These are phyloP conservation scores for Telmatherina bonti DNA, from an alignment of 2,797 vertebrate species.

Conservation along the genomic window DNA sequence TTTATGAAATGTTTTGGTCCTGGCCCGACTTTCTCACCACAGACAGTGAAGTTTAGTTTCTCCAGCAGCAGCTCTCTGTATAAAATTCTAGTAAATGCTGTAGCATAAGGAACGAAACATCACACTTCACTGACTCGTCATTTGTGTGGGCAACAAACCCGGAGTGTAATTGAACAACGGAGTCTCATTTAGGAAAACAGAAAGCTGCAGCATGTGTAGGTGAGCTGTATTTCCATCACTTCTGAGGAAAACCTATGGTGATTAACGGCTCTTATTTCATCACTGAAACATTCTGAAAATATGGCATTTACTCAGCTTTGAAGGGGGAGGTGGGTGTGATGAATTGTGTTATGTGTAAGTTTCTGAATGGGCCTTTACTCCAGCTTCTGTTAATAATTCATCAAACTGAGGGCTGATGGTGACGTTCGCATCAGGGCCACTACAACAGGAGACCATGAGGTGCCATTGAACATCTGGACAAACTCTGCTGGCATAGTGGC, in stretches of 20 bases:
- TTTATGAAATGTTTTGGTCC: not conserved
- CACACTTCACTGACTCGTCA: not conserved
- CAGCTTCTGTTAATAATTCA: not conserved
- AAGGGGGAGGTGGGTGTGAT: not conserved
- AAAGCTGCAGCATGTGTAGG: not conserved
- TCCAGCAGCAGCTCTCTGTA: not conserved
- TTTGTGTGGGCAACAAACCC: not conserved
- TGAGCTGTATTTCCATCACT: slow-evolving; percentile 1
- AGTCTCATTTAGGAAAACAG: not conserved
- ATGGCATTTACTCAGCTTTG: no score
- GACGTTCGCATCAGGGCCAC: not conserved
- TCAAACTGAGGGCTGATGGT: slow-evolving; percentile 1
- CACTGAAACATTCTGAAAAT: no score
- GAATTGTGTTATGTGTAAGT: not conserved
- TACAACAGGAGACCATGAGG: not conserved
- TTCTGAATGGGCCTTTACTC: not conserved
- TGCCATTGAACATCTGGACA: not conserved
- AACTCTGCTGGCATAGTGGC: slow-evolving; percentile 6
- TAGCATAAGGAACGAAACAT: slow-evolving; percentile 7
- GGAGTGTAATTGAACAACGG: not conserved
- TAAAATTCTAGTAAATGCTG: not conserved
- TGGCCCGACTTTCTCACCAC: not conserved
- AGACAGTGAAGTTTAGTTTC: not conserved
- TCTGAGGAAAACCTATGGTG: not conserved
- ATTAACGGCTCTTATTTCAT: no score